phyloP scores from a whole-genome alignment of 2,113 vertebrate genomes.

The Phalacrocorax pelagicus region DNA sequence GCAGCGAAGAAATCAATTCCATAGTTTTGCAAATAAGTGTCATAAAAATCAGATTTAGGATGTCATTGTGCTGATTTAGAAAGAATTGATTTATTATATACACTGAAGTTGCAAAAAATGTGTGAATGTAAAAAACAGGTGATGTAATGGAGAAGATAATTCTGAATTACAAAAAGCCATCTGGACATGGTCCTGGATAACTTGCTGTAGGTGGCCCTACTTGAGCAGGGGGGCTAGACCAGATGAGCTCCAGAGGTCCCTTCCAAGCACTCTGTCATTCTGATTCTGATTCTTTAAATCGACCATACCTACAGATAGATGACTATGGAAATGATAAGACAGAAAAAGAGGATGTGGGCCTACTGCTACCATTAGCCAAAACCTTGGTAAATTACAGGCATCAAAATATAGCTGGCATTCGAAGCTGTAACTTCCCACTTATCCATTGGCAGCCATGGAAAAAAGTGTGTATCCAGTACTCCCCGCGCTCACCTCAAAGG shows the following conservation, averaged over 20 bases:
- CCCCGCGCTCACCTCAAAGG: neutral
- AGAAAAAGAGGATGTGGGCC: neutral
- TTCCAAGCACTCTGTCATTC: neutral
- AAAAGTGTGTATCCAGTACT: neutral
- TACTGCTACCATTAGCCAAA: neutral
- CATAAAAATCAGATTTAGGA: constrained; percentile 30
- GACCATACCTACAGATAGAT: neutral
- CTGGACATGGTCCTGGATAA: neutral
- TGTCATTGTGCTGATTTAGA: constrained; percentile 25
- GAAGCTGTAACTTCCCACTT: neutral
- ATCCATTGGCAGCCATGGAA: neutral
- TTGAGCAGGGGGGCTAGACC: neutral
- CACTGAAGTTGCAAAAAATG: neutral
- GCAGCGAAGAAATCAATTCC: constrained; percentile 2
- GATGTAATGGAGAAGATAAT: neutral
- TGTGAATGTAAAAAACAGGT: neutral
- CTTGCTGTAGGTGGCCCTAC: neutral
- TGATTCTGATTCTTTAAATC: neutral
- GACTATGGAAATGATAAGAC: neutral
- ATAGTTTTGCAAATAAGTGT: neutral
- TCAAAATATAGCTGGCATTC: neutral
- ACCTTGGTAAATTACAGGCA: neutral
- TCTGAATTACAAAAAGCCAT: neutral
- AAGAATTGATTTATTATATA: constrained; percentile 34
- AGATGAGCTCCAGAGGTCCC: neutral